Conservation (phyloP, 1,140 invertebrate genomes). For the Fopius arisanus region DNA sequence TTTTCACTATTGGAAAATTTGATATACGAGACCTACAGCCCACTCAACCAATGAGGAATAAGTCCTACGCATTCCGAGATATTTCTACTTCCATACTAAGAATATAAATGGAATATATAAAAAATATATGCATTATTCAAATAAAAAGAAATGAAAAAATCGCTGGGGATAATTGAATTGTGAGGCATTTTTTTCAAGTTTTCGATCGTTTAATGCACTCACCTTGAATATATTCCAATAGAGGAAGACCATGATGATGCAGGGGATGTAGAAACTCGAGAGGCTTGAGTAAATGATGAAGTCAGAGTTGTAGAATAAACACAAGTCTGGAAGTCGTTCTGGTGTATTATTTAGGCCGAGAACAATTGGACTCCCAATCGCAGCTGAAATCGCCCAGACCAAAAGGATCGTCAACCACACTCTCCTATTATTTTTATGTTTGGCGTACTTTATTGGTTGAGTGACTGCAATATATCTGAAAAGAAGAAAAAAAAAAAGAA, state of each 20-base stretch:
- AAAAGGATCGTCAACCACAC: constrained; percentile 95
- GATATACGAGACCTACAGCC: no score
- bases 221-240: constrained; percentile 99
- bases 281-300: constrained; percentile 98
- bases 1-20: no score
- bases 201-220: constrained; percentile 40
- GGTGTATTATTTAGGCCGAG: constrained; percentile 93
- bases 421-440: constrained; percentile 95
- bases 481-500: constrained; percentile 51
- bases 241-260: constrained; percentile 97
- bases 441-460: constrained; percentile 98
- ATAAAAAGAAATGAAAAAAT: no score
- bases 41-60: no score
- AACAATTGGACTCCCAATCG: constrained; percentile 97
- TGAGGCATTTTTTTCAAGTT: no score
- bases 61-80: no score
- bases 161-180: no score
- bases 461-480: constrained; percentile 96
- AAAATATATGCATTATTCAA: no score
- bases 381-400: constrained; percentile 95
- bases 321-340: constrained; percentile 78
- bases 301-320: constrained; percentile 96
- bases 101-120: no score
- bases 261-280: constrained; percentile 99
- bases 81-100: no score